These are phyloP conservation scores for Epirrita christyi DNA, from an alignment of 2,888 invertebrate genomes.

Conservation along the genomic window DNA sequence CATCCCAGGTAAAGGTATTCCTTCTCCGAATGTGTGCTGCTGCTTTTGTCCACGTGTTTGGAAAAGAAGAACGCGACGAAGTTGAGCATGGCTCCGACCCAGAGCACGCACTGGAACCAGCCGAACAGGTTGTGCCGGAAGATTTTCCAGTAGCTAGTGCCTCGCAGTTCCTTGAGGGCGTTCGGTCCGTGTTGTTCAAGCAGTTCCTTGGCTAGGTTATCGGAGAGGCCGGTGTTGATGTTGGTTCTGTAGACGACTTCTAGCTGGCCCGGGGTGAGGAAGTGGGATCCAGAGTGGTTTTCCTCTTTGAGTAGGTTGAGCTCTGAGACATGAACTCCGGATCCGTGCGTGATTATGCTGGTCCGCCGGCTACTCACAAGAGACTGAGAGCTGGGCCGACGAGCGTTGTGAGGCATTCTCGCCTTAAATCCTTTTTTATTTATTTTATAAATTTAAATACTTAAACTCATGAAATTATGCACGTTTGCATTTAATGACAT, in stretches of 20 bases:
- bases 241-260: conserved; percentile 75
- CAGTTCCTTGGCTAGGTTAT: conserved; percentile 79
- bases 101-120: conserved; percentile 89
- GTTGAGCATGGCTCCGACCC: conserved; percentile 87
- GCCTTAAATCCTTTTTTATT: not conserved
- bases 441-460: not conserved
- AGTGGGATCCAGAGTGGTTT: conserved; percentile 72
- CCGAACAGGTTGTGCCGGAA: conserved; percentile 88
- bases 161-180: conserved; percentile 83
- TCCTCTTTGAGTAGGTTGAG: conserved; percentile 69
- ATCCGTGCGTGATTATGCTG: conserved; percentile 37
- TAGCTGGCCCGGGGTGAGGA: conserved; percentile 69
- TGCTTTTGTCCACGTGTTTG: conserved; percentile 34
- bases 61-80: conserved; percentile 80
- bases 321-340: conserved; percentile 47
- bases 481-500: not conserved
- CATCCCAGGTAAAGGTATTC: conserved; percentile 75
- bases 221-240: conserved; percentile 79
- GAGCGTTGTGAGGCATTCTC: conserved; percentile 52
- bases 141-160: conserved; percentile 86
- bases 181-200: conserved; percentile 86
- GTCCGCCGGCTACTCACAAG: conserved; percentile 33
- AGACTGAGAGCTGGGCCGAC: conserved; percentile 53
- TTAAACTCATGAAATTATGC: not conserved
- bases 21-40: conserved; percentile 52